Base-by-base conservation (phyloP, 2,113 vertebrate species). In the Leptobrachium ailaonicum region DNA sequence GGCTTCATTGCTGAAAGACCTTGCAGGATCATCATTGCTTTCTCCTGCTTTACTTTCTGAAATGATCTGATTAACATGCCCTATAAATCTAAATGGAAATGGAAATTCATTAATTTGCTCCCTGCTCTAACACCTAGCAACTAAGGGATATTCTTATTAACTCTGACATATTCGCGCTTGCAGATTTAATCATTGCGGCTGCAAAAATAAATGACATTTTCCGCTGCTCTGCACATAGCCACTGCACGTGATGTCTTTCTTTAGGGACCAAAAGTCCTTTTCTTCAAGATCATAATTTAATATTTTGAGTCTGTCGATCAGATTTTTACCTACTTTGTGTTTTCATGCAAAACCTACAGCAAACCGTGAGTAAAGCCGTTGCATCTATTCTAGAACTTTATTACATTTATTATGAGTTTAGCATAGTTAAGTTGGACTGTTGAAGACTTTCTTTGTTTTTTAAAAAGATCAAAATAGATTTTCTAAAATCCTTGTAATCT, bases 401-500 rank as follows among this genome's bases (percentile, higher is more conserved):
- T 50, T 50, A 50, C 8, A 50, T 50, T 50, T 50, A 32, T 50
- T 50, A 50, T 8, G 8, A 1, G 47, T 50, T 4, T 50, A 50
- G 47, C 8, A 50, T 50, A 50, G 47, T 5, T 50, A 4, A 50
- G 4, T 4, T 50, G 47, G 8, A 8, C 8, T 50, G 47, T 50
- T 32, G 47, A 50, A 50, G 8, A 50, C 47, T 50, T 50, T 50
- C 20, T 32, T 32, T 32, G 20, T 32, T 32, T 32, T 32, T 32
- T 32, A 32, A 32, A 32, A 32, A 32, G 20, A 32, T 50, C 47
- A 50, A 8, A 50, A 50, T 5, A 50, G 4, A 50, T 50, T 50
- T 50, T 12, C 7, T 66, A n/a, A 70, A 45, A 14, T 78, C 41
- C 2, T 6, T 79, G 58, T 72, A 2, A 20, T 83, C 60, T 66